Conservation (phyloP, 2,888 invertebrate species). For the Hyles lineata region DNA sequence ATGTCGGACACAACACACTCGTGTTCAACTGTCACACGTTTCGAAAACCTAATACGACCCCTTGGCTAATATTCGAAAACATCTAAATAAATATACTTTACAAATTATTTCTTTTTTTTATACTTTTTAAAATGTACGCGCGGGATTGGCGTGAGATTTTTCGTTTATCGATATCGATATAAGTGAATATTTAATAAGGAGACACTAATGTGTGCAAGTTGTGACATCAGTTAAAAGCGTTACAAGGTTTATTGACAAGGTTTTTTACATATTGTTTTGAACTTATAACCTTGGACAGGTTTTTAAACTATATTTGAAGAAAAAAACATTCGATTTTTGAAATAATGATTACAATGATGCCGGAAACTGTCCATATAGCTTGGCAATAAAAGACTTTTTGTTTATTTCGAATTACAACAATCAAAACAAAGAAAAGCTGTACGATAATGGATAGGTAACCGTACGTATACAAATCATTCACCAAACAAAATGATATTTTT, state of each 20-base stretch:
- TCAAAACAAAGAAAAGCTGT: too few relatives aligned
- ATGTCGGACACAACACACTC: slow-evolving; percentile 2
- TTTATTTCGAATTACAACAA: too few relatives aligned
- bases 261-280: not conserved
- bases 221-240: not conserved
- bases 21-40: not conserved
- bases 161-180: not conserved
- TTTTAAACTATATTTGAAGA: too few relatives aligned
- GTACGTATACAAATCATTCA: too few relatives aligned
- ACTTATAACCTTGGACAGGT: too few relatives aligned
- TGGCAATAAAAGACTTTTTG: too few relatives aligned
- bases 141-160: not conserved
- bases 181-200: not conserved
- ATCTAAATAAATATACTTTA: slow-evolving; percentile 25
- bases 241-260: too few relatives aligned
- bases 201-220: not conserved
- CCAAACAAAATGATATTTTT: too few relatives aligned
- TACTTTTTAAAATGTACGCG: slow-evolving; percentile 1
- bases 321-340: too few relatives aligned
- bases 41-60: slow-evolving; percentile 29
- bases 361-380: too few relatives aligned
- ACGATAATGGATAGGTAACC: too few relatives aligned
- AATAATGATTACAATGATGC: too few relatives aligned
- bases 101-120: slow-evolving; percentile 13
- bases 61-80: slow-evolving; percentile 29